Evolutionary conservation across 1,140 invertebrate genomes (phyloP).

Genomic region (Lerema accius): DNA sequence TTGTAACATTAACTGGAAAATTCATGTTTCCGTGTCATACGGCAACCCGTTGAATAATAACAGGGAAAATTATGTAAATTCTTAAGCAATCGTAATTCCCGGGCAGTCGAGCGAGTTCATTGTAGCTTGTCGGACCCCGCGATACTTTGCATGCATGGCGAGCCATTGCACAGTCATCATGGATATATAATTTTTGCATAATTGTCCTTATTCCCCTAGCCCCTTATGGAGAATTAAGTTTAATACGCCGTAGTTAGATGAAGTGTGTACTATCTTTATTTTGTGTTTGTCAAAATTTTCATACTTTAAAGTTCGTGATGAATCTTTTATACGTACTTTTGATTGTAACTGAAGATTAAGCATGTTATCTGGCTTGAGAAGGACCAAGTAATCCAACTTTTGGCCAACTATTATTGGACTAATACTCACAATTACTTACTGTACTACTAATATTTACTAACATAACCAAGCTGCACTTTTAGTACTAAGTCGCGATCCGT

Average conservation of each 20-base stretch:
- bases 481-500: no score
- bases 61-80: slow-evolving; percentile 37
- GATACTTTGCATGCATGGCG: slow-evolving; percentile 26
- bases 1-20: neutral
- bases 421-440: no score
- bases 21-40: neutral
- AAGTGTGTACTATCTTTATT: neutral
- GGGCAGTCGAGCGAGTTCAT: slow-evolving; percentile 38
- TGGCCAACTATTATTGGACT: no score
- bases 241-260: neutral
- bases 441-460: no score
- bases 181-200: slow-evolving; percentile 10
- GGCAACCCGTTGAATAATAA: slow-evolving; percentile 19
- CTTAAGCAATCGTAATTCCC: slow-evolving; percentile 32
- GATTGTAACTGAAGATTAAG: no score
- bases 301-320: no score
- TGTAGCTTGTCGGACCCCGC: slow-evolving; percentile 16
- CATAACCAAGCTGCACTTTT: no score
- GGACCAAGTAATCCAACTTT: no score
- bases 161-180: slow-evolving; percentile 16
- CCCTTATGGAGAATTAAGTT: neutral
- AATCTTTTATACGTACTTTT: no score
- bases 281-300: no score
- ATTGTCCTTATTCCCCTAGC: neutral
- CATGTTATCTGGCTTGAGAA: no score